Percentiles rank a stretch among this genome's conserved stretches.
phyloP scores from a whole-genome alignment of 2,888 invertebrate species.

The Chironomus riparius region DNA sequence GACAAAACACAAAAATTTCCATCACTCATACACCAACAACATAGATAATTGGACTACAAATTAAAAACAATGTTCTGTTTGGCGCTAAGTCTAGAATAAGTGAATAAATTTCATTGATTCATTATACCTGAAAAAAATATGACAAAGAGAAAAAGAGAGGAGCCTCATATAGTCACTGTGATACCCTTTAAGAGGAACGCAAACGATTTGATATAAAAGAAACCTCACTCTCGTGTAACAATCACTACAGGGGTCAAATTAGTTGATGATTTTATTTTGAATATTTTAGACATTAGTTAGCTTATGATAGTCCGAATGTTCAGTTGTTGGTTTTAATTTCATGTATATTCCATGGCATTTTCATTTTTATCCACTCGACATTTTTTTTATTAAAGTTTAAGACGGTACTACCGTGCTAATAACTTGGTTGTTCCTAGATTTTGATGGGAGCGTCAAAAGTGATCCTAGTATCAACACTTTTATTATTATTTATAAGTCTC shows the following conservation, averaged over 20 bases:
- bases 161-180: background rate
- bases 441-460: no score
- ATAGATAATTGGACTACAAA: background rate
- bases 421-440: no score
- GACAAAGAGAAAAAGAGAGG: background rate
- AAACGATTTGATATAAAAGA: background rate
- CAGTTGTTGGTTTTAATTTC: constrained; percentile 9
- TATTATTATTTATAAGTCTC: no score
- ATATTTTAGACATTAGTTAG: constrained; percentile 22
- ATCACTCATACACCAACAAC: background rate
- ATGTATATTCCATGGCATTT: background rate
- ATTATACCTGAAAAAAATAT: background rate
- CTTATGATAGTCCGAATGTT: background rate
- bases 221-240: background rate
- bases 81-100: constrained; percentile 18
- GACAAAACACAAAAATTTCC: no score
- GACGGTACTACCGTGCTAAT: no score
- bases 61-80: constrained; percentile 11
- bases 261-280: constrained; percentile 28
- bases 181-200: background rate
- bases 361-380: background rate
- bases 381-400: background rate
- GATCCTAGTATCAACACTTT: no score
- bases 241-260: constrained; percentile 24
- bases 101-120: background rate